Evolutionary conservation across 2,797 vertebrate species (phyloP), one percentile per base, ranked within the genome.

Genomic region (Picus viridis): DNA sequence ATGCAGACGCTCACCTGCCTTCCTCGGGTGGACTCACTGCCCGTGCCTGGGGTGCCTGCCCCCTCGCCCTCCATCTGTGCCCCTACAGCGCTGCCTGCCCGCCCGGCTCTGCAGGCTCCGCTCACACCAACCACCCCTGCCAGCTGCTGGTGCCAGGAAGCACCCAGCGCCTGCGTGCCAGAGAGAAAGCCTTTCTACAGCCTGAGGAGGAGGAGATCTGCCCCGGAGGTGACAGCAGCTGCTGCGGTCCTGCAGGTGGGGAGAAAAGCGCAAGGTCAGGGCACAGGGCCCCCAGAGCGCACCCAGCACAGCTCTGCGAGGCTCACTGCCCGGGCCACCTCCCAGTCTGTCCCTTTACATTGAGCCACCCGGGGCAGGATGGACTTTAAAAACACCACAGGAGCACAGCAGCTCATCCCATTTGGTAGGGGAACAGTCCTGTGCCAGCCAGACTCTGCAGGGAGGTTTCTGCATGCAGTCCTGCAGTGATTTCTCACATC

Each of bases 221-320:
- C 69, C 29, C 75, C 0, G 26, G 18, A 68, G 39, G 36, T 1
- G 2, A 13, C 24, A 30, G 6, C 67, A 62, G 57, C 54, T 3
- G 2, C 77, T 3, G 7, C 3, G 1, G 14, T 3, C 26, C 16
- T 3, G 36, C 54, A 36, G 4, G 3, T 0, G 0, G 17, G 30
- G 43, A 19, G 39, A 16, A 0, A 14, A 0, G 1, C 3, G 30
- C 19, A 27, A 54, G 56, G 43, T 41, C 57, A 76, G 2, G 0
- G 4, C 16, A 8, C 1, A 0, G 41, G 2, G 56, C 65, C 5
- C 20, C 70, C 77, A 43, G 39, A 61, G 54, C 2, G 7, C 30
- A 41, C 1, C 23, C 61, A 29, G 75, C 65, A 63, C 27, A 5
- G 70, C 69, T 64, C 43, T 2, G 0, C 1, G 0, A 18, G 16